Evolutionary conservation across 2,113 vertebrate genomes (phyloP), one percentile per base, ranked within the genome.

Genomic region (Oostethus manadensis): DNA sequence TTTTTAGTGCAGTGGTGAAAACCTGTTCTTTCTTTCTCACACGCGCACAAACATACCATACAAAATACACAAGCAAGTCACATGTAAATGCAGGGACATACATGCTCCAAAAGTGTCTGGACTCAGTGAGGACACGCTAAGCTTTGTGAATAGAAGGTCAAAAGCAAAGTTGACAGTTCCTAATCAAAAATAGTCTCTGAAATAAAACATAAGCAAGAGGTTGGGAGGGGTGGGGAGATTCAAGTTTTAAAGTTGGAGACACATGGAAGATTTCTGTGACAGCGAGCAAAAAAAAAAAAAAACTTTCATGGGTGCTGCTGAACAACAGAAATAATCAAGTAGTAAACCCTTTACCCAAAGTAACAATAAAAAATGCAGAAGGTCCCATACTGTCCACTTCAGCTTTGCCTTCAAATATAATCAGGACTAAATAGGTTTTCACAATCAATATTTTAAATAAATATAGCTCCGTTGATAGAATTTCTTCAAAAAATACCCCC

Each of bases 1-100:
- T 66, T 66, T 65, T 88, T 87, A 90, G 87, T 90, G 88, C 87
- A 91, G 88, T 89, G 83, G 82, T 85, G 70, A 83, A 83, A 91
- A 84, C 78, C 73, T 70, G 76, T 81, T 8, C 38, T 42, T 13
- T 42, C 38, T 8, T 11, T 38, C 35, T 9, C 8, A 38, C 35
- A 38, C 35, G 8, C 35, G 10, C 35, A 11, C 35, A 38, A 8
- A 9, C 35, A 38, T 9, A 38, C 35, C 55, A 75, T 35, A 84
- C 15, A 63, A 78, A n/a, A 68, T 58, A 70, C 85, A 81, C 26
- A 71, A 84, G 78, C 78, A 79, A 73, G 71, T 81, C 56, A 80
- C 85, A 87, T 77, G 78, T 87, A 77, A 44, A 38, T 56, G 51
- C 67, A 58, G 60, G 72, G 38, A 80, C 40, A 71, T 46, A 87